A percentile compares a stretch with the other conserved stretches of the same genome.
Conservation (phyloP, 1,140 invertebrate genomes). For the Brachystomella parvula region DNA sequence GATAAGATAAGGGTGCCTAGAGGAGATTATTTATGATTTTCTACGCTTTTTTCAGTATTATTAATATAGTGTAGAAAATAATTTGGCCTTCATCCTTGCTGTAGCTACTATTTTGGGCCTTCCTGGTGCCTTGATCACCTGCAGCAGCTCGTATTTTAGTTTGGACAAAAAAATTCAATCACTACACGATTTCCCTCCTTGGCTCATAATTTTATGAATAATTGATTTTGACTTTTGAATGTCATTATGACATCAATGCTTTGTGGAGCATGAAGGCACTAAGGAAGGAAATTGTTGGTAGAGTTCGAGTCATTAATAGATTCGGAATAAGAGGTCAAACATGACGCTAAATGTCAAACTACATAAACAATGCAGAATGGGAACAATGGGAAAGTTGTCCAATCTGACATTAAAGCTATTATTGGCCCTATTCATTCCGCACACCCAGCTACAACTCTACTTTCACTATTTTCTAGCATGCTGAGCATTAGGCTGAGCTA, state of each 20-base stretch:
- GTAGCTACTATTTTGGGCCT: no score
- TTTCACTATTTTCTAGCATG: no score
- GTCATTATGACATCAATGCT: neutral
- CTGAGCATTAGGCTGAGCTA: no score
- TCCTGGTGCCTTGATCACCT: no score
- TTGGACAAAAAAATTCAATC: no score
- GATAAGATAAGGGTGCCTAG: conserved; percentile 1
- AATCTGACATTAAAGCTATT: neutral
- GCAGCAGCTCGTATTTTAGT: no score
- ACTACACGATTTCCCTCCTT: no score
- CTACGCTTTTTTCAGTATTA: neutral
- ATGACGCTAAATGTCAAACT: neutral
- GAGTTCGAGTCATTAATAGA: neutral
- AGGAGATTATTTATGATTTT: conserved; percentile 1
- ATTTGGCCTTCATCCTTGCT: neutral
- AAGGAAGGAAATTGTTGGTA: neutral
- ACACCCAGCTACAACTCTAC: no score
- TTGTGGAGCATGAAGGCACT: neutral
- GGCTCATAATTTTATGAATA: no score
- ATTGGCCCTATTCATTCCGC: no score
- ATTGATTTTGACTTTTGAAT: neutral
- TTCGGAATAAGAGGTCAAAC: neutral
- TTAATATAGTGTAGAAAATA: neutral
- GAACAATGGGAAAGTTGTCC: neutral
- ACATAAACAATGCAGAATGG: neutral